phyloP scores from a whole-genome alignment of 2,113 vertebrate genomes.

The Ammospiza nelsoni region DNA sequence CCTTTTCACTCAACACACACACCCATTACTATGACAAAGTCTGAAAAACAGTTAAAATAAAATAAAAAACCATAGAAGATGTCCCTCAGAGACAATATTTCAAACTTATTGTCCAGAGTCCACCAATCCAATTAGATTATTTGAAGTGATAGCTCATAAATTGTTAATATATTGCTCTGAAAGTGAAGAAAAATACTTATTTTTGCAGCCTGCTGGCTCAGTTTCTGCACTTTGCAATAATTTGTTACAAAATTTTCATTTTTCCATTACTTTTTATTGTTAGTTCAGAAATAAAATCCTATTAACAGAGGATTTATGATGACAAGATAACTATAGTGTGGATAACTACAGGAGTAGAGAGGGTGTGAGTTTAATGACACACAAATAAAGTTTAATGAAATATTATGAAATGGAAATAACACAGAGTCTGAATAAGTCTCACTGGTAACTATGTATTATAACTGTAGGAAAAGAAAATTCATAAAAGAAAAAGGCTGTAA shows the following conservation, averaged over 20 bases:
- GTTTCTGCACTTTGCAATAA: conserved; percentile 58
- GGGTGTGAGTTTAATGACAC: conserved; percentile 57
- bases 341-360: neutral
- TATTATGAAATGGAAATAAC: conserved; percentile 71
- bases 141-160: conserved; percentile 71
- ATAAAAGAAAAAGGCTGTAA: neutral
- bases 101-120: conserved; percentile 58
- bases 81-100: conserved; percentile 48
- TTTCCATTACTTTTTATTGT: conserved; percentile 72
- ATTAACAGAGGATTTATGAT: conserved; percentile 69
- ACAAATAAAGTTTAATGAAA: conserved; percentile 74
- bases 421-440: conserved; percentile 49
- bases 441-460: conserved; percentile 38
- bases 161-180: conserved; percentile 69
- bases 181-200: conserved; percentile 63
- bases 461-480: conserved; percentile 23
- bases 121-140: conserved; percentile 65
- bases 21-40: neutral
- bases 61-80: neutral
- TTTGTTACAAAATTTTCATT: conserved; percentile 68
- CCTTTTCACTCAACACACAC: neutral
- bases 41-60: conserved; percentile 13
- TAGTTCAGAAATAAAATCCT: conserved; percentile 68
- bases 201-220: conserved; percentile 59
- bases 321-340: conserved; percentile 61